These are phyloP conservation scores for Drosophila quadrilineata DNA, from an alignment of 1,140 invertebrate genomes.

Conservation along the genomic window DNA sequence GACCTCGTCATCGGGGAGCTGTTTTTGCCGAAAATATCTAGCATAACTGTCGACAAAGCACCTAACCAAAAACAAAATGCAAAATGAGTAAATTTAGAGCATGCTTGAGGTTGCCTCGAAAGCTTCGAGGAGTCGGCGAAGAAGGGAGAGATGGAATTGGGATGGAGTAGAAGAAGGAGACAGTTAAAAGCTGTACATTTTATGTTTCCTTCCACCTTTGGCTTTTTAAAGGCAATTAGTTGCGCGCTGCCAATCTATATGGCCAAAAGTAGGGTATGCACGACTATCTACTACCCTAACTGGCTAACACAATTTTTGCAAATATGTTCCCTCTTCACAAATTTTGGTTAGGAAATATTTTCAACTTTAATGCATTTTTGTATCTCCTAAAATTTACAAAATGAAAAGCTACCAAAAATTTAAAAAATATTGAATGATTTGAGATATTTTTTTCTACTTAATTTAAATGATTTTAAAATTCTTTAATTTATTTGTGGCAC, in stretches of 20 bases:
- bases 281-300: not conserved
- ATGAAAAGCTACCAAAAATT: too few relatives aligned
- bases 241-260: not conserved
- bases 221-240: conserved; percentile 18
- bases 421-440: too few relatives aligned
- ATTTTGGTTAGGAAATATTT: too few relatives aligned
- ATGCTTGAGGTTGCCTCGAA: conserved; percentile 10
- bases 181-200: conserved; percentile 3
- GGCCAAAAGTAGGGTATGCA: too few relatives aligned
- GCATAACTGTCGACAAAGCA: conserved; percentile 13
- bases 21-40: conserved; percentile 2
- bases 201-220: conserved; percentile 16
- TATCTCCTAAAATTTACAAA: too few relatives aligned
- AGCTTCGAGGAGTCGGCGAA: not conserved
- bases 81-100: conserved; percentile 9
- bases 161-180: not conserved
- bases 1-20: conserved; percentile 19
- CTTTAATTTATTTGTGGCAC: too few relatives aligned
- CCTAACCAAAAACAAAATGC: not conserved
- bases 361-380: too few relatives aligned
- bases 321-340: too few relatives aligned
- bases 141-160: not conserved
- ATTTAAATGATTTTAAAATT: too few relatives aligned
- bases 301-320: too few relatives aligned
- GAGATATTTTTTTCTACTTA: too few relatives aligned